Conservation (phyloP, 2,113 vertebrate genomes). For the Albula glossodonta region DNA sequence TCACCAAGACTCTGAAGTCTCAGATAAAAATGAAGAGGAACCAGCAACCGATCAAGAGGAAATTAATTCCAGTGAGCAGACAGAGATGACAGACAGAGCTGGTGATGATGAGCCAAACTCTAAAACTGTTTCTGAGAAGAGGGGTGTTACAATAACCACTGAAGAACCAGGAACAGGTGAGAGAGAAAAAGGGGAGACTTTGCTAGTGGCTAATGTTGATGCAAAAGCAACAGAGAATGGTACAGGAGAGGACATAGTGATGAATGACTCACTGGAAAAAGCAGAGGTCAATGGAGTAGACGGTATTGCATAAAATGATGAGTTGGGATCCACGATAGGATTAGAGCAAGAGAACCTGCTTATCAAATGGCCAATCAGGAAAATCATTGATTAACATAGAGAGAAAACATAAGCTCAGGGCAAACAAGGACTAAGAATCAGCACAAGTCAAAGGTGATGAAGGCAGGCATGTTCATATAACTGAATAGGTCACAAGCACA, state of each 20-base stretch:
- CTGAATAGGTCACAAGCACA: background rate
- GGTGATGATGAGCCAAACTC: background rate
- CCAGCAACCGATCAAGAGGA: background rate
- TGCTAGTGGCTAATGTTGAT: background rate
- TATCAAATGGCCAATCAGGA: background rate
- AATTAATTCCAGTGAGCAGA: background rate
- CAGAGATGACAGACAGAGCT: no score
- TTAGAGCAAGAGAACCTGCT: background rate
- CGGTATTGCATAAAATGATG: background rate
- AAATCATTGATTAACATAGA: background rate
- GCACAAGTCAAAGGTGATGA: background rate
- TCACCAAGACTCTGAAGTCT: slow-evolving; percentile 26
- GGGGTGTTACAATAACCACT: background rate
- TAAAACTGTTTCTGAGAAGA: background rate
- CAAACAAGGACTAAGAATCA: background rate
- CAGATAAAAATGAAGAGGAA: background rate
- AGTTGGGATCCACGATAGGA: background rate
- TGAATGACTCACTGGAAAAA: background rate
- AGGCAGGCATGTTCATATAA: background rate
- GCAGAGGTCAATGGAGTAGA: background rate
- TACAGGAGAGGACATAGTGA: background rate
- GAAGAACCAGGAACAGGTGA: slow-evolving; percentile 32
- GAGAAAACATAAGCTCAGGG: background rate
- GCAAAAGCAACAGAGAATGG: background rate
- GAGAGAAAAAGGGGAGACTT: background rate